Percentiles rank a stretch among this genome's conserved stretches.
phyloP scores from a whole-genome alignment of 2,113 vertebrate genomes.

The Poeciliopsis occidentalis region DNA sequence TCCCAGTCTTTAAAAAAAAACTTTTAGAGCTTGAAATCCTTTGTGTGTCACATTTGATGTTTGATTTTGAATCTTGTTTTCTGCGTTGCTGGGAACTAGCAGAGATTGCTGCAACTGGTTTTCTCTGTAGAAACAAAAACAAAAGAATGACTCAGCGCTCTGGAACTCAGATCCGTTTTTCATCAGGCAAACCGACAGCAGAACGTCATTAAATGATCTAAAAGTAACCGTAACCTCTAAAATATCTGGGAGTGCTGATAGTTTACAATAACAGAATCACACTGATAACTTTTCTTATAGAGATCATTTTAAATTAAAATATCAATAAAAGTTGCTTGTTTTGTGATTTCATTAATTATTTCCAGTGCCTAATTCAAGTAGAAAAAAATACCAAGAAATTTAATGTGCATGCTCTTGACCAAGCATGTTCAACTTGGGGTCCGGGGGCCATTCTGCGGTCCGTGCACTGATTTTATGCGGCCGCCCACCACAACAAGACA shows the following conservation, averaged over 20 bases:
- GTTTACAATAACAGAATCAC: background rate
- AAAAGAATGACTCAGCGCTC: conserved; percentile 6
- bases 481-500: no score
- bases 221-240: conserved; percentile 26
- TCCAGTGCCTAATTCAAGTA: background rate
- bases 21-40: background rate
- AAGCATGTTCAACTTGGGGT: no score
- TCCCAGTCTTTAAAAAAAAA: no score
- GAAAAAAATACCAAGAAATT: background rate
- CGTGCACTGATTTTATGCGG: no score
- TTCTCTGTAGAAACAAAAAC: background rate
- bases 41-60: background rate
- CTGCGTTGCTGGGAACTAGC: background rate
- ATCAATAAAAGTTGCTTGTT: background rate
- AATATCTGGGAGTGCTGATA: background rate
- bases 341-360: background rate
- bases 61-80: background rate
- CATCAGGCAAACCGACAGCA: conserved; percentile 21
- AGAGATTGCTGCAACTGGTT: background rate
- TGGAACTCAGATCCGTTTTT: conserved; percentile 2
- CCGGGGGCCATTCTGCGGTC: no score
- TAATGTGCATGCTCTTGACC: background rate
- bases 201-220: conserved; percentile 34
- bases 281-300: background rate
- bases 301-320: background rate